Evolutionary conservation across 2,888 invertebrate species (phyloP).

Genomic region (Latrodectus hesperus): DNA sequence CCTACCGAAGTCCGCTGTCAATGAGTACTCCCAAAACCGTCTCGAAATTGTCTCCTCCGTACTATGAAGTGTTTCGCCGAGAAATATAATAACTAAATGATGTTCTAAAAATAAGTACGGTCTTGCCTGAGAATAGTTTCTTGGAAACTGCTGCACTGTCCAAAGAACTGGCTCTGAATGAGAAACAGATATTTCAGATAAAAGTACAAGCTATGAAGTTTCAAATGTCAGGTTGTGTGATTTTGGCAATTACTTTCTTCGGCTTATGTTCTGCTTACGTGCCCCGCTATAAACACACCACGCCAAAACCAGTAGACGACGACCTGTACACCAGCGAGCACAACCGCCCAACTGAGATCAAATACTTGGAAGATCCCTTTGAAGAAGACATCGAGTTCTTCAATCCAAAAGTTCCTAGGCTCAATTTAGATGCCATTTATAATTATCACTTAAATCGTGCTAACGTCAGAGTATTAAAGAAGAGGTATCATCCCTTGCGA

Average conservation of each 20-base stretch:
- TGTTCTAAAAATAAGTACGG: too few relatives aligned
- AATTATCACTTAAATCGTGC: too few relatives aligned
- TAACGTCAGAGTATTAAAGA: neutral
- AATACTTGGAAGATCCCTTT: neutral
- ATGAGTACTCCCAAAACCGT: too few relatives aligned
- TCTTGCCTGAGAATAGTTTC: too few relatives aligned
- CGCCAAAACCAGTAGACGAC: conserved; percentile 13
- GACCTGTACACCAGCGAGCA: conserved; percentile 1
- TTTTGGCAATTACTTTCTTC: neutral
- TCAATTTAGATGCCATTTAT: neutral
- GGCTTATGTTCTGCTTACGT: neutral
- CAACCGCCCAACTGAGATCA: conserved; percentile 28
- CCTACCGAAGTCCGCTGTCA: too few relatives aligned
- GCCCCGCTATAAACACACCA: neutral
- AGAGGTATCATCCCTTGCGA: neutral
- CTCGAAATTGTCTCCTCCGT: too few relatives aligned
- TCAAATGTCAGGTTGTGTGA: neutral
- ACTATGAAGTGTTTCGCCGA: too few relatives aligned
- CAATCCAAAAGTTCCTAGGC: neutral
- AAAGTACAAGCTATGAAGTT: too few relatives aligned
- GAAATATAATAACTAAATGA: too few relatives aligned
- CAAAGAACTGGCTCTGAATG: too few relatives aligned
- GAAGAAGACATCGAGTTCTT: neutral
- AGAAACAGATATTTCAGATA: too few relatives aligned
- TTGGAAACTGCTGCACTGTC: too few relatives aligned